Conservation (phyloP, 2,113 vertebrate species). For the Rhynchopsitta pachyrhyncha region DNA sequence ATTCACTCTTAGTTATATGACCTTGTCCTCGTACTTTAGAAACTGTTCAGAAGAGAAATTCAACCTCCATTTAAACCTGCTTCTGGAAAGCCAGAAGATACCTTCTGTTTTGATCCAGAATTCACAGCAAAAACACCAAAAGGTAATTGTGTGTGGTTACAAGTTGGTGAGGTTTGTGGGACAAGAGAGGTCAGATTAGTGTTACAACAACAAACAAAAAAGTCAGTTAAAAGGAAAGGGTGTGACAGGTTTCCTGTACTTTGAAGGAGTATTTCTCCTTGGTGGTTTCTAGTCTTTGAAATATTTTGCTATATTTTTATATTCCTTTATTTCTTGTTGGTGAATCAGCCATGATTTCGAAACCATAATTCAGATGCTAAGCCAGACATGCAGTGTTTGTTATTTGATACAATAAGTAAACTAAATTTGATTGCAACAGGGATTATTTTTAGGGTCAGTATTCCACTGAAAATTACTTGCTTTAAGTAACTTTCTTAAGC, state of each 20-base stretch:
- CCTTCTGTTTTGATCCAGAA: slow-evolving; percentile 98
- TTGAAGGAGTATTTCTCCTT: background rate
- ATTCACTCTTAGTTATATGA: background rate
- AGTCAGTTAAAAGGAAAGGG: background rate
- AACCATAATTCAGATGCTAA: background rate
- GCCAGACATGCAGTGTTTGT: background rate
- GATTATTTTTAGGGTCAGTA: background rate
- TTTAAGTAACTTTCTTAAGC: background rate
- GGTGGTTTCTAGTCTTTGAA: background rate
- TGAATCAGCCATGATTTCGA: background rate
- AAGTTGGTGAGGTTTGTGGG: background rate
- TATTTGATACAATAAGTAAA: background rate
- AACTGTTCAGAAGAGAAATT: slow-evolving; percentile 92
- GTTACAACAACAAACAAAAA: background rate
- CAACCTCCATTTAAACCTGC: slow-evolving; percentile 96
- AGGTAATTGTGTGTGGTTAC: slow-evolving; percentile 72
- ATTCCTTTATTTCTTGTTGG: background rate
- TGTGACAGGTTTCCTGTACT: background rate
- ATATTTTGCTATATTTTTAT: background rate
- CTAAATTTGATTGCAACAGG: background rate
- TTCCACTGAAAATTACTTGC: background rate
- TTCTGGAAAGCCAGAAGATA: slow-evolving; percentile 95
- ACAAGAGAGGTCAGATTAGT: background rate
- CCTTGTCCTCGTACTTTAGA: slow-evolving; percentile 71
- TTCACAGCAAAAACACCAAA: slow-evolving; percentile 99